These are phyloP conservation scores for Chionis minor DNA, from an alignment of 2,113 vertebrate species.

Conservation along the genomic window DNA sequence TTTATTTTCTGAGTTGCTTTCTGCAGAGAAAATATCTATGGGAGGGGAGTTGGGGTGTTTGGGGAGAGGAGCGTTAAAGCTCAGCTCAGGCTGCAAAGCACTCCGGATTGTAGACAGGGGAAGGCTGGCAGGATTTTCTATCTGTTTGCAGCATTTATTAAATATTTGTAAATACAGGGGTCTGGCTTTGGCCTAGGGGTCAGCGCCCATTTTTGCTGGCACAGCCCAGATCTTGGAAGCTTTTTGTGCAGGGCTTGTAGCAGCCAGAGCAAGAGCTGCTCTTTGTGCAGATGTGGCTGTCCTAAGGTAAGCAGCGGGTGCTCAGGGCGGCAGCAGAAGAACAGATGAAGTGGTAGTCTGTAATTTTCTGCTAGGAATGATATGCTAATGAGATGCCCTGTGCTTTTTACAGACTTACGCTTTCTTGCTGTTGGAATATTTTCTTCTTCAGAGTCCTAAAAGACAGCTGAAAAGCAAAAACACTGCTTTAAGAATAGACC, in stretches of 20 bases:
- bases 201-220: not conserved
- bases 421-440: not conserved
- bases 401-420: not conserved
- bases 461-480: not conserved
- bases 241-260: not conserved
- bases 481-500: not conserved
- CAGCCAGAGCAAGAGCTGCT: not conserved
- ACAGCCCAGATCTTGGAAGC: not conserved
- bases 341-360: not conserved
- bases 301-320: not conserved
- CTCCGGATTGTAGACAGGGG: not conserved
- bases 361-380: not conserved
- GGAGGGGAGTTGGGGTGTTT: accelerated
- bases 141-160: not conserved
- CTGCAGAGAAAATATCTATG: not conserved
- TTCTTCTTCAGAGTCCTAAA: not conserved
- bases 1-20: not conserved
- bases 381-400: not conserved
- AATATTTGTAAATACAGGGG: not conserved
- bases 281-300: not conserved
- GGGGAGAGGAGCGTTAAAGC: not conserved
- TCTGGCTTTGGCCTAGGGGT: not conserved
- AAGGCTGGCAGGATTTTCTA: not conserved
- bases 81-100: not conserved
- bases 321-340: not conserved